Base-by-base conservation (phyloP, 2,888 invertebrate species). In the Micropterix aruncella region DNA sequence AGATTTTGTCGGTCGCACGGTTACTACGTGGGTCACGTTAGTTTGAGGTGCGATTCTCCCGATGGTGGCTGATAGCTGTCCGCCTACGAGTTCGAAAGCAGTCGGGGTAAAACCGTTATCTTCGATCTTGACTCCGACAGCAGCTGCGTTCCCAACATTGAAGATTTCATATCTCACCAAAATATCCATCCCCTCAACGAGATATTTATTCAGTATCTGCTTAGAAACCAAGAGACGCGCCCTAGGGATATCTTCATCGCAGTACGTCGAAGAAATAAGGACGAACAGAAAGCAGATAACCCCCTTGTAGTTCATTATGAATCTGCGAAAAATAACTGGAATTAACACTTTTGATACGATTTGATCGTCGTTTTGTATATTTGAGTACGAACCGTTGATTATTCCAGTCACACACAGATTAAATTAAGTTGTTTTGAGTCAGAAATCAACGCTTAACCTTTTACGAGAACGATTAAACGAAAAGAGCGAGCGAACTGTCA, bases 171-270 rank as follows among this genome's bases (percentile, higher is more conserved):
- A 97, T 69, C 95, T 91, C 38, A 97, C 83, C 49, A 96, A 79
- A 55, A 97, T 81, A 62, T 99, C 97, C 80, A 92, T 90, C 58
- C 86, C 86, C 72, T 97, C 95, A 1, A 99, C 96, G 49, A 97
- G 72, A 60, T 93, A 96, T 67, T 89, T 91, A 62, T 97, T 97
- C 48, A 95, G 75, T 56, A 97, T 85, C 66, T 91, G 89, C 68
- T 97, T 97, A 7, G 91, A 89, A 17, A 93, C 83, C 49, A 97
- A 69, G 41, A 97, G 70, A 55, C 85, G 78, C 16, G 95, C 94
- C 44, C 79, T 77, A 40, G 80, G 72, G 38, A 83, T 81, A 55
- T 86, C 86, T 50, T 82, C 82, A 47, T 77, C 75, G 39, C 75
- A 74, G 47, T 65, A 61, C 48, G 68, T 69, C 44, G 60, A 62